A percentile compares a stretch with the other conserved stretches of the same genome.
Conservation (phyloP, 2,797 vertebrate species). For the Cyprinella venusta region DNA sequence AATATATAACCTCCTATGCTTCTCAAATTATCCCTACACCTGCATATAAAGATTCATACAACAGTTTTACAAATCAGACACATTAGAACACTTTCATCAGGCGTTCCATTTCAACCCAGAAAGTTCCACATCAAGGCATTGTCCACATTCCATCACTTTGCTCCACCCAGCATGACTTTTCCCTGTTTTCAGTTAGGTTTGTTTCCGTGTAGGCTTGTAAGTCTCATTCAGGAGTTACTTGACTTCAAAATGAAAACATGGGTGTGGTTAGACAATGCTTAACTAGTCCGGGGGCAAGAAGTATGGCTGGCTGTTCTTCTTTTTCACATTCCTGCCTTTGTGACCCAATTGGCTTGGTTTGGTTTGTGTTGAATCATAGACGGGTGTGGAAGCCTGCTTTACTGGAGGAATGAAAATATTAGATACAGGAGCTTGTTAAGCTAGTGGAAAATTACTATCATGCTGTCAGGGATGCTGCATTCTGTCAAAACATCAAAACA, state of each 20-base stretch:
- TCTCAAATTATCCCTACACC: not conserved
- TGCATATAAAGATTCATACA: not conserved
- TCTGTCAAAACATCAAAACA: not conserved
- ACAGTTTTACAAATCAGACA: not conserved
- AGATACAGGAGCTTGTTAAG: not conserved
- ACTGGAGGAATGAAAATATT: conserved; percentile 6
- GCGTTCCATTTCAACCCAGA: not conserved
- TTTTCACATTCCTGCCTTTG: conserved; percentile 67
- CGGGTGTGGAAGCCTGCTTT: conserved; percentile 35
- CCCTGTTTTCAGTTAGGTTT: not conserved
- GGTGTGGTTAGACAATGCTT: conserved; percentile 21
- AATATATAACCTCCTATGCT: not conserved
- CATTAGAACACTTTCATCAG: not conserved
- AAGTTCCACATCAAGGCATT: conserved; percentile 7
- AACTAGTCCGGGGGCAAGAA: conserved; percentile 8
- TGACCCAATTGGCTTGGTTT: conserved; percentile 37
- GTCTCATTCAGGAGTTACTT: not conserved
- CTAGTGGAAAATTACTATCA: not conserved
- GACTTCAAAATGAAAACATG: conserved; percentile 9
- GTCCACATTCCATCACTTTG: conserved; percentile 15
- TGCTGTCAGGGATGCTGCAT: too few species aligned
- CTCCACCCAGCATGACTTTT: not conserved
- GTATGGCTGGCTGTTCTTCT: conserved; percentile 22
- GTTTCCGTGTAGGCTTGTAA: not conserved
- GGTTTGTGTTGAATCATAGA: conserved; percentile 26